Percentiles rank a stretch among this genome's conserved stretches.
Evolutionary conservation across 2,888 invertebrate species (phyloP).

Genomic region (Drosophila prostipennis): DNA sequence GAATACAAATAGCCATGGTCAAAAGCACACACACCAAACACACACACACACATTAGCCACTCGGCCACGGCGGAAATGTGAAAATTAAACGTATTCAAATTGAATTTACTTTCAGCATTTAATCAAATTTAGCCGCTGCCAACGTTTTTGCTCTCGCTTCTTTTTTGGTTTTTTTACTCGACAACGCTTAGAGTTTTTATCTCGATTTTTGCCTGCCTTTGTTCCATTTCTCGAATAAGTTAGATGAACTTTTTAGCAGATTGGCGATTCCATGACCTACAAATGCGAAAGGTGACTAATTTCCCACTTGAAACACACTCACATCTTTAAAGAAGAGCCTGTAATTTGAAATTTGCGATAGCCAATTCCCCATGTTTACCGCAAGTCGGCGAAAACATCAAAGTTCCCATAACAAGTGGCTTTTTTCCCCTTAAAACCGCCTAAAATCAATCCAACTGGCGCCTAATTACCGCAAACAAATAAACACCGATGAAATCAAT

Average conservation of each 20-base stretch:
- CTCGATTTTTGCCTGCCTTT: background rate
- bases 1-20: conserved; percentile 55
- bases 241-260: conserved; percentile 2
- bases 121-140: conserved; percentile 69
- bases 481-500: background rate
- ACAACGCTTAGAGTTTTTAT: conserved; percentile 51
- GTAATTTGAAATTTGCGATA: background rate
- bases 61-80: conserved; percentile 63
- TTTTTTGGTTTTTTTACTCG: conserved; percentile 61
- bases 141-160: conserved; percentile 48
- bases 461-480: conserved; percentile 1
- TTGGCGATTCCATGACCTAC: conserved; percentile 1
- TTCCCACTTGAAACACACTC: background rate
- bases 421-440: background rate
- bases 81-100: conserved; percentile 79
- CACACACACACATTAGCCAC: conserved; percentile 8
- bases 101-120: conserved; percentile 71
- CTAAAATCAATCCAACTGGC: background rate
- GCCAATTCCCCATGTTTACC: background rate
- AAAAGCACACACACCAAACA: conserved; percentile 16
- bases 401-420: background rate
- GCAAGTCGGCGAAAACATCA: background rate
- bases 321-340: background rate
- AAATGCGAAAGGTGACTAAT: conserved; percentile 7
- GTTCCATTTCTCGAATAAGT: background rate